These are phyloP conservation scores for Cheilosia pagana DNA, from an alignment of 2,888 invertebrate species.

Conservation along the genomic window DNA sequence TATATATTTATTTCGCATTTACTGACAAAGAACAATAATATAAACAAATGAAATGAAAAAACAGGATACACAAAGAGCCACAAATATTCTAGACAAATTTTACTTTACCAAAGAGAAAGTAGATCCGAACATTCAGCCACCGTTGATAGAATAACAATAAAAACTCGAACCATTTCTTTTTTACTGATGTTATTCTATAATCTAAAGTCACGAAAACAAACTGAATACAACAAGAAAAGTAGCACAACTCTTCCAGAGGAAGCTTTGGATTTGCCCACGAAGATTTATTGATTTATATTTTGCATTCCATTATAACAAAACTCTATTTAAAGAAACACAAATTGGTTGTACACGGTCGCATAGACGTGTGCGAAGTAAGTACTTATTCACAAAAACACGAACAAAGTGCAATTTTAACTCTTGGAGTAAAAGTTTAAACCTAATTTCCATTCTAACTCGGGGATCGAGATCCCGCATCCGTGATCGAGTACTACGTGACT, in stretches of 20 bases:
- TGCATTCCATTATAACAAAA: slow-evolving; percentile 64
- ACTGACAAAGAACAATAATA: slow-evolving; percentile 71
- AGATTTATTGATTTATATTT: slow-evolving; percentile 49
- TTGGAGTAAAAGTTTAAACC: too few relatives aligned
- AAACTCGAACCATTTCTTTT: slow-evolving; percentile 7
- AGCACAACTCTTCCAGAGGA: not conserved
- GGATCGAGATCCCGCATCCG: too few relatives aligned
- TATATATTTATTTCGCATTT: slow-evolving; percentile 70
- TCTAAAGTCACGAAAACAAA: not conserved
- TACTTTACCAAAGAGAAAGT: slow-evolving; percentile 21
- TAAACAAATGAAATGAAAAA: slow-evolving; percentile 7
- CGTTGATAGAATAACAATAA: slow-evolving; percentile 16
- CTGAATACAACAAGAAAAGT: slow-evolving; percentile 11
- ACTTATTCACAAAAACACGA: too few relatives aligned
- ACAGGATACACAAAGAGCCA: slow-evolving; percentile 17
- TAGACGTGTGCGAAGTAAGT: not conserved
- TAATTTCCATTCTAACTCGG: too few relatives aligned
- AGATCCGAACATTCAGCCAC: slow-evolving; percentile 42
- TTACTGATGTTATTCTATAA: not conserved
- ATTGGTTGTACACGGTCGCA: slow-evolving; percentile 15
- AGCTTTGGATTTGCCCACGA: not conserved
- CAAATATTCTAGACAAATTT: slow-evolving; percentile 35
- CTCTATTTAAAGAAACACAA: slow-evolving; percentile 11
- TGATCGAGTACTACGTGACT: too few relatives aligned
- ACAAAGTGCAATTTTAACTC: too few relatives aligned